These are phyloP conservation scores for Diaperis boleti DNA, from an alignment of 2,888 invertebrate species.

Conservation along the genomic window DNA sequence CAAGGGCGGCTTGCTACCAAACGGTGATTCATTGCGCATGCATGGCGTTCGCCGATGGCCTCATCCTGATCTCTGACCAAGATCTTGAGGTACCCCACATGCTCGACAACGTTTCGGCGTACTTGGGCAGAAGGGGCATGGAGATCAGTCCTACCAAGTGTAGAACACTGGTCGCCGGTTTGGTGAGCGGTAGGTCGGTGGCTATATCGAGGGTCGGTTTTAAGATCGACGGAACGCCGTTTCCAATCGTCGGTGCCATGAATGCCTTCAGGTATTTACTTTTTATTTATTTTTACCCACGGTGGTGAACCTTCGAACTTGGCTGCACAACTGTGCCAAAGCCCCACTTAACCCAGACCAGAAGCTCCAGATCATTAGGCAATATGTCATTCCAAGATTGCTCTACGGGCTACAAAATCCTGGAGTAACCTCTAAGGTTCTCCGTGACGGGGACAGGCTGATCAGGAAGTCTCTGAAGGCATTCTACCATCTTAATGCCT, in stretches of 20 bases:
- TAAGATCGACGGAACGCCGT: no score
- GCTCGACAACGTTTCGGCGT: no score
- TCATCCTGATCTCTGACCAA: slow-evolving; percentile 23
- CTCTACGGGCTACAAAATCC: slow-evolving; percentile 59
- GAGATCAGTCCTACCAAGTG: neutral
- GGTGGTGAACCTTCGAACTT: slow-evolving; percentile 40
- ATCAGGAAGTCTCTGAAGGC: neutral
- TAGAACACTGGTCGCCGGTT: no score
- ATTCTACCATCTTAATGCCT: slow-evolving; percentile 12
- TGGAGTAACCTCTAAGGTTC: slow-evolving; percentile 31
- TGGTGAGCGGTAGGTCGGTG: no score
- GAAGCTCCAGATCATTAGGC: slow-evolving; percentile 45
- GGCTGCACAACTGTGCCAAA: slow-evolving; percentile 41
- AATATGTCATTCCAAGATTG: slow-evolving; percentile 59
- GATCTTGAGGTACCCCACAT: neutral
- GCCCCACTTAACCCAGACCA: slow-evolving; percentile 64
- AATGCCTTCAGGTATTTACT: slow-evolving; percentile 41
- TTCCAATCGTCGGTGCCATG: neutral
- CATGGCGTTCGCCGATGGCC: slow-evolving; percentile 39
- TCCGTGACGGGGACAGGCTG: slow-evolving; percentile 18
- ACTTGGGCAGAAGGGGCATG: no score
- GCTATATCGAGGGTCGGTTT: no score
- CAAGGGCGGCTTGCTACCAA: slow-evolving; percentile 9
- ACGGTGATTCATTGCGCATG: neutral
- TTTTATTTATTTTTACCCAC: neutral